Evolutionary conservation across 2,113 vertebrate species (phyloP).

Genomic region (Xenus cinereus): DNA sequence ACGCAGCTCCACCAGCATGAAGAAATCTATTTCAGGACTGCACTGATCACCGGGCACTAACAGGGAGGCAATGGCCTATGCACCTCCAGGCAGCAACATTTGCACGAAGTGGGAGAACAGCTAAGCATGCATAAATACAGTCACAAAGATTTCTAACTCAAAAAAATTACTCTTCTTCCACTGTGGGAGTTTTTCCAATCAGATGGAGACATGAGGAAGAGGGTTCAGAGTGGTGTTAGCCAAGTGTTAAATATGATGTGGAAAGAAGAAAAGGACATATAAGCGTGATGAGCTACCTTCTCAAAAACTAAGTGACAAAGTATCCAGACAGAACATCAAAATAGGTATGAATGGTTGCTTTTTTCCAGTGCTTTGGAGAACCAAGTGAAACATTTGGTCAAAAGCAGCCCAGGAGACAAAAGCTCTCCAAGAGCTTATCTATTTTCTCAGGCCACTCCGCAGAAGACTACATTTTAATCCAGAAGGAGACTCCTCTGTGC

Average conservation of each 20-base stretch:
- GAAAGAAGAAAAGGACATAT: neutral
- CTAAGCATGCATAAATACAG: neutral
- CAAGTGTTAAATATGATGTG: neutral
- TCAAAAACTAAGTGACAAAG: neutral
- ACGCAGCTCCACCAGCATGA: rapidly evolving
- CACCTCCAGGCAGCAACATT: neutral
- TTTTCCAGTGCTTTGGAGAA: neutral
- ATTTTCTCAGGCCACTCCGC: neutral
- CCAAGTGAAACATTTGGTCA: neutral
- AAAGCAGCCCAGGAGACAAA: neutral
- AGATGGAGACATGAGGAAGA: neutral
- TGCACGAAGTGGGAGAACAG: neutral
- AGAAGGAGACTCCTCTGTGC: neutral
- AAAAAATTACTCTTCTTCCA: neutral
- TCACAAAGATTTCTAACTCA: neutral
- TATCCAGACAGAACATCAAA: neutral
- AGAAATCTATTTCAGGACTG: neutral
- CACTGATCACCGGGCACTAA: neutral
- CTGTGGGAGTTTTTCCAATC: neutral
- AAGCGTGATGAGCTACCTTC: neutral
- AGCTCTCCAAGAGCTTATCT: neutral
- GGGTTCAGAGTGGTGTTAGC: neutral
- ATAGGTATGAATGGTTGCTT: neutral
- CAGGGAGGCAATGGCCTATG: neutral
- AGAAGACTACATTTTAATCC: neutral